A percentile compares a stretch with the other conserved stretches of the same genome.
Evolutionary conservation across 2,797 vertebrate genomes (phyloP).

Genomic region (Spheniscus humboldti): DNA sequence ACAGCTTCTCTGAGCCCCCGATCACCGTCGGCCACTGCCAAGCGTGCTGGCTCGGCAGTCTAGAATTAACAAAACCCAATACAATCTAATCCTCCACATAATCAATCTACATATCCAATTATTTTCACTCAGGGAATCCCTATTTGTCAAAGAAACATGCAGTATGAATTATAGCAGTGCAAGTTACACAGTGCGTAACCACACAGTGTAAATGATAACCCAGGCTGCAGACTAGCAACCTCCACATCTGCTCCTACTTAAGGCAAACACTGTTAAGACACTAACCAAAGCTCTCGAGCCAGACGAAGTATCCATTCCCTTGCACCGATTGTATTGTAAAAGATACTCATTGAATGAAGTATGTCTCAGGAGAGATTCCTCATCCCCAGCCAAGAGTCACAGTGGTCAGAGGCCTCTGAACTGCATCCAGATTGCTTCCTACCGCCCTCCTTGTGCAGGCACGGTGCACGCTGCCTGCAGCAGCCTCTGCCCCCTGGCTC

Average conservation of each 20-base stretch:
- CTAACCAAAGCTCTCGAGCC: neutral
- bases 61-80: neutral
- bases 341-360: neutral
- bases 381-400: neutral
- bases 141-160: neutral
- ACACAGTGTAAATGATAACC: neutral
- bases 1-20: neutral
- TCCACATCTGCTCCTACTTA: neutral
- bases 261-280: neutral
- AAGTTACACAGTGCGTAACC: neutral
- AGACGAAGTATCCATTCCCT: neutral
- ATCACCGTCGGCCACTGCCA: neutral
- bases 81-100: neutral
- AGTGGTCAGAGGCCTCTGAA: rapidly evolving
- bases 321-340: neutral
- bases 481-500: neutral
- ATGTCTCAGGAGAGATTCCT: neutral
- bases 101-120: neutral
- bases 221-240: neutral
- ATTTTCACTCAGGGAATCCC: neutral
- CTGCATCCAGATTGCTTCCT: rapidly evolving
- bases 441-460: rapidly evolving
- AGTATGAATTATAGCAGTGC: neutral
- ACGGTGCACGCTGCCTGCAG: neutral
- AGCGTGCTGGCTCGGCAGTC: too few species aligned